A percentile compares a stretch with the other conserved stretches of the same genome.
These are phyloP conservation scores for Crocidura indochinensis DNA, from an alignment of 2,797 vertebrate species.

Conservation along the genomic window DNA sequence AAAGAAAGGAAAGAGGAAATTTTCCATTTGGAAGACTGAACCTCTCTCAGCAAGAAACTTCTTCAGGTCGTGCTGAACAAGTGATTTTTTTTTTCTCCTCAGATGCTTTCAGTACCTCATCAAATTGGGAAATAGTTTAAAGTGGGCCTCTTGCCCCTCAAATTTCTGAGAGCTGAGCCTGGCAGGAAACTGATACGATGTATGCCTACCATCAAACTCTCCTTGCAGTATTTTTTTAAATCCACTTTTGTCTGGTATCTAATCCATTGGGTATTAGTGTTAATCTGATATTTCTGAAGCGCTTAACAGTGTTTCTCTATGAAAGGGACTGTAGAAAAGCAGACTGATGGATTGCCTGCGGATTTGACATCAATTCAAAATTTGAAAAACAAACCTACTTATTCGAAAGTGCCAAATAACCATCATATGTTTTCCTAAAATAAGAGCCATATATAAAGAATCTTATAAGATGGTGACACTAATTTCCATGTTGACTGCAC, in stretches of 20 bases:
- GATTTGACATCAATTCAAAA: constrained; percentile 81
- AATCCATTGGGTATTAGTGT: constrained; percentile 75
- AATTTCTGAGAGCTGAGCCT: constrained; percentile 49
- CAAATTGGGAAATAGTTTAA: constrained; percentile 59
- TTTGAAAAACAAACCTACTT: constrained; percentile 83
- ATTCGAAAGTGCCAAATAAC: constrained; percentile 80
- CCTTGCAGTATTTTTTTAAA: constrained; percentile 63
- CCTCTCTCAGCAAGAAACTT: not conserved
- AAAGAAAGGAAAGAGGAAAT: constrained; percentile 57
- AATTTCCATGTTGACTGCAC: constrained; percentile 86
- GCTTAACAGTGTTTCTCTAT: constrained; percentile 70
- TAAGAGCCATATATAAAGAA: constrained; percentile 82
- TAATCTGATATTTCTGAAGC: constrained; percentile 80
- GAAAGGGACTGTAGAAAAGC: constrained; percentile 78
- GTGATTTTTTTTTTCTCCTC: constrained; percentile 53
- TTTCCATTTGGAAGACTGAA: not conserved
- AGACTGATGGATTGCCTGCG: constrained; percentile 66
- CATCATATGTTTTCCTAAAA: constrained; percentile 84
- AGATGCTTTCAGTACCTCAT: not conserved
- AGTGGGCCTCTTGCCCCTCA: constrained; percentile 48
- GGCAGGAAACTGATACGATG: constrained; percentile 51
- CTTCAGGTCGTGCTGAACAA: not conserved
- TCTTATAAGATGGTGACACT: constrained; percentile 75
- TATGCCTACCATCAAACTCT: constrained; percentile 26
- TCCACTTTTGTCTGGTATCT: constrained; percentile 77